Evolutionary conservation across 53 echinoderm and acorn worm genomes (phyloP).

Genomic region (Holothuria leucospilota): DNA sequence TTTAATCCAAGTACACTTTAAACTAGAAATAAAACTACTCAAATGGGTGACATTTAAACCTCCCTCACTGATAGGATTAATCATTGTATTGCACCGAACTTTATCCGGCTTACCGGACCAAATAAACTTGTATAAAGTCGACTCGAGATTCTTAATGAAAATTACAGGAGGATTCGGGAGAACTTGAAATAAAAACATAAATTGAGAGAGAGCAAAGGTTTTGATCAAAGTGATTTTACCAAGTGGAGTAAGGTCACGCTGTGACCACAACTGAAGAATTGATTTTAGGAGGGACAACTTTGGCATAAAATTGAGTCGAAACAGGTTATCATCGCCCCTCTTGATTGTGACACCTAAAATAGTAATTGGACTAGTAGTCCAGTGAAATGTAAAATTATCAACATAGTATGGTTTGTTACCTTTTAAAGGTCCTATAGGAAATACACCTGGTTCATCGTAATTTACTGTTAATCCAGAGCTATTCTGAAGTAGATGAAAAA

Average conservation of each 20-base stretch:
- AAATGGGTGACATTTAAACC: no score
- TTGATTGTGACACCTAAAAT: neutral
- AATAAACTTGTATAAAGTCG: no score
- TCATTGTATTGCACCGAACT: no score
- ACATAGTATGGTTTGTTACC: neutral
- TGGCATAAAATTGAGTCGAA: neutral
- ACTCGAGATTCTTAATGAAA: no score
- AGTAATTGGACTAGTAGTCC: neutral
- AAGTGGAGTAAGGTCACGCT: slow-evolving; percentile 15
- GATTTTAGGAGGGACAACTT: neutral
- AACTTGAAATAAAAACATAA: neutral
- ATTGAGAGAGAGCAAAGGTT: slow-evolving; percentile 4
- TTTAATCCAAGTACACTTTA: no score
- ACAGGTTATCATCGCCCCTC: neutral
- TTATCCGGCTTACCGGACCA: no score
- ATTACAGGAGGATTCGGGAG: neutral
- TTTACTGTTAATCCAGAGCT: no score
- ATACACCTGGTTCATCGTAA: neutral
- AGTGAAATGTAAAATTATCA: neutral
- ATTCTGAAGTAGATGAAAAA: neutral
- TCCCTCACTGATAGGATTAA: no score
- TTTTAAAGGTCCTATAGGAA: neutral
- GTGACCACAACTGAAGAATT: neutral
- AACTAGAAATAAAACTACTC: no score
- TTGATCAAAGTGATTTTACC: neutral